Conservation (phyloP, 2,113 vertebrate genomes). For the Megaptera novaeangliae region DNA sequence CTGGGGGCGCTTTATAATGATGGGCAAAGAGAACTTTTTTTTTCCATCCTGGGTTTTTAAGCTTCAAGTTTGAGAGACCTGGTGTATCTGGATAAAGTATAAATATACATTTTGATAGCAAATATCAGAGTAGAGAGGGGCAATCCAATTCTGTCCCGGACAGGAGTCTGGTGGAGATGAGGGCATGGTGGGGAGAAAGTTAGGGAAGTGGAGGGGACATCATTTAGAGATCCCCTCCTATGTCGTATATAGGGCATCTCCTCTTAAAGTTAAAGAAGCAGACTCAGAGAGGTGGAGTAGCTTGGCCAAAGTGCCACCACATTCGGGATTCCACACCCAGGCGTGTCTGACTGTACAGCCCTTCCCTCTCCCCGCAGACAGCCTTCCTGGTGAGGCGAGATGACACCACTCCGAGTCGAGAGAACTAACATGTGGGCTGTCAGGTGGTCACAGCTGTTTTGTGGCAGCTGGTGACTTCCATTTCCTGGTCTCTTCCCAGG, state of each 20-base stretch:
- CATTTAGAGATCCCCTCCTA: not conserved
- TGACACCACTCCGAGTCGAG: no score
- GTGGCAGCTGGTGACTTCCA: not conserved
- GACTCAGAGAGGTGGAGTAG: not conserved
- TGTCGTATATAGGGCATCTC: no score
- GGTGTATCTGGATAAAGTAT: not conserved
- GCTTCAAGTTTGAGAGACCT: not conserved
- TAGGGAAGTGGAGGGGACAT: not conserved
- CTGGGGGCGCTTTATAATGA: not conserved
- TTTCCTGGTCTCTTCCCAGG: constrained; percentile 45
- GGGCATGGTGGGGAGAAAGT: not conserved
- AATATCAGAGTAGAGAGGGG: not conserved
- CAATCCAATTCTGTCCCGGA: not conserved
- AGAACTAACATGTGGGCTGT: not conserved
- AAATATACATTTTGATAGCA: not conserved
- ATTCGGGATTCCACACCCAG: not conserved
- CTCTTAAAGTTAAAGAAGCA: not conserved
- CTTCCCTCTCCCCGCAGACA: no score
- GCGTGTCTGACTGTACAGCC: not conserved
- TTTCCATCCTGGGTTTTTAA: not conserved
- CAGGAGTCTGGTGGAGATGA: not conserved
- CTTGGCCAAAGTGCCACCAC: not conserved
- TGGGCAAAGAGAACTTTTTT: not conserved
- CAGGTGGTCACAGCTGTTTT: not conserved
- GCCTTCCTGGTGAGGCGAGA: not conserved